These are phyloP conservation scores for Mellilla xanthometata DNA, from an alignment of 2,888 invertebrate genomes.

Conservation along the genomic window DNA sequence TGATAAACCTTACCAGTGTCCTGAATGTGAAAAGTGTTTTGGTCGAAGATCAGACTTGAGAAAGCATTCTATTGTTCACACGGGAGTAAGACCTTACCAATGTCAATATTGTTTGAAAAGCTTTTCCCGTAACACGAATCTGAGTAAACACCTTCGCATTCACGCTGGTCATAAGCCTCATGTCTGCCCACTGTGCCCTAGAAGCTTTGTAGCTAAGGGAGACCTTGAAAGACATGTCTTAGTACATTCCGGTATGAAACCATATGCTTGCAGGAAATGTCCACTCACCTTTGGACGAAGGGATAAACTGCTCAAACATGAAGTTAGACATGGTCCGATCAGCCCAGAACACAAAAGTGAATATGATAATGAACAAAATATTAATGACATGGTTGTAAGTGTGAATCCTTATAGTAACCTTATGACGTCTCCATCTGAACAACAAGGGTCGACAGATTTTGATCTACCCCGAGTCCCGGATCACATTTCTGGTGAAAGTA, in stretches of 20 bases:
- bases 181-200: conserved; percentile 87
- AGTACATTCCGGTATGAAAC: conserved; percentile 86
- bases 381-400: conserved; percentile 83
- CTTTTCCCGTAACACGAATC: conserved; percentile 89
- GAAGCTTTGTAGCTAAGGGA: conserved; percentile 87
- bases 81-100: conserved; percentile 88
- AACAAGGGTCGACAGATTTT: conserved; percentile 56
- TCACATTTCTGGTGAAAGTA: conserved; percentile 75
- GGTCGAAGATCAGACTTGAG: conserved; percentile 87
- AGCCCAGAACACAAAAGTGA: conserved; percentile 52
- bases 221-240: conserved; percentile 86
- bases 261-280: conserved; percentile 86
- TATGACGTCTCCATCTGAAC: conserved; percentile 66
- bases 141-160: conserved; percentile 88
- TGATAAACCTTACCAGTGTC: conserved; percentile 87
- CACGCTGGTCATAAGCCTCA: conserved; percentile 88
- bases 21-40: conserved; percentile 87
- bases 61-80: conserved; percentile 89
- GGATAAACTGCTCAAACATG: conserved; percentile 87
- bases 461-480: conserved; percentile 78
- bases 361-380: conserved; percentile 58
- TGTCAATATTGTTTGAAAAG: conserved; percentile 88
- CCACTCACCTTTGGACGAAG: conserved; percentile 85
- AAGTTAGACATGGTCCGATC: conserved; percentile 81
- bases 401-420: conserved; percentile 82